These are phyloP conservation scores for Verasper variegatus DNA, from an alignment of 2,113 vertebrate genomes.

Conservation along the genomic window DNA sequence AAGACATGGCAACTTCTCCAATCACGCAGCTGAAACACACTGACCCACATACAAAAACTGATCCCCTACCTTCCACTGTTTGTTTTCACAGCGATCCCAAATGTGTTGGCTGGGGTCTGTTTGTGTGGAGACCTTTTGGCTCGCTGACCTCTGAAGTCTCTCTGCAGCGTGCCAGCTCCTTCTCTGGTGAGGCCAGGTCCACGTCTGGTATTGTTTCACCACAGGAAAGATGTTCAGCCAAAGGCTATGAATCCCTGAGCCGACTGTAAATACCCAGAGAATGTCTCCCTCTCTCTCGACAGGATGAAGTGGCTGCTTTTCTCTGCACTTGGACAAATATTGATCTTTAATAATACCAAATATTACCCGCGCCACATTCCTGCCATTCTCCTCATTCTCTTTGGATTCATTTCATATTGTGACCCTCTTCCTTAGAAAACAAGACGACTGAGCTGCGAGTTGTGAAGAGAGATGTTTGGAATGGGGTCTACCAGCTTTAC, in stretches of 20 bases:
- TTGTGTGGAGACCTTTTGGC: slow-evolving; percentile 47
- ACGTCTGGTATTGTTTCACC: slow-evolving; percentile 51
- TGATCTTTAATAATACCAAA: slow-evolving; percentile 67
- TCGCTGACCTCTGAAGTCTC: slow-evolving; percentile 41
- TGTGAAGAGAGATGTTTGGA: background rate
- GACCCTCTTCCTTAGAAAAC: slow-evolving; percentile 17
- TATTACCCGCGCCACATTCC: slow-evolving; percentile 44
- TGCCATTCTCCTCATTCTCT: slow-evolving; percentile 11
- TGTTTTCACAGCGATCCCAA: slow-evolving; percentile 53
- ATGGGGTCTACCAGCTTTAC: too few species aligned
- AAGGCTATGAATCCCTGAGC: slow-evolving; percentile 41
- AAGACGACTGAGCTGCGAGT: slow-evolving; percentile 3
- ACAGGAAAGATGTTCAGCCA: slow-evolving; percentile 59
- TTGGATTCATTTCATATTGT: slow-evolving; percentile 10
- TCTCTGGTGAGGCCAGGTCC: slow-evolving; percentile 29
- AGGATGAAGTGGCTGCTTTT: slow-evolving; percentile 12
- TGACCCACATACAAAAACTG: slow-evolving; percentile 52
- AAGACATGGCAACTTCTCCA: slow-evolving; percentile 47
- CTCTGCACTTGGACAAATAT: slow-evolving; percentile 58
- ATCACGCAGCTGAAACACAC: slow-evolving; percentile 24
- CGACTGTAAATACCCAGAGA: slow-evolving; percentile 51
- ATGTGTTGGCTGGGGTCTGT: slow-evolving; percentile 52
- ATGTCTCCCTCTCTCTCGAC: slow-evolving; percentile 14
- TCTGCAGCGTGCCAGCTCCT: slow-evolving; percentile 32
- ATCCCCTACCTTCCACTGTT: slow-evolving; percentile 51